phyloP scores from a whole-genome alignment of 2,888 invertebrate genomes.

The Eremobia ochroleuca region DNA sequence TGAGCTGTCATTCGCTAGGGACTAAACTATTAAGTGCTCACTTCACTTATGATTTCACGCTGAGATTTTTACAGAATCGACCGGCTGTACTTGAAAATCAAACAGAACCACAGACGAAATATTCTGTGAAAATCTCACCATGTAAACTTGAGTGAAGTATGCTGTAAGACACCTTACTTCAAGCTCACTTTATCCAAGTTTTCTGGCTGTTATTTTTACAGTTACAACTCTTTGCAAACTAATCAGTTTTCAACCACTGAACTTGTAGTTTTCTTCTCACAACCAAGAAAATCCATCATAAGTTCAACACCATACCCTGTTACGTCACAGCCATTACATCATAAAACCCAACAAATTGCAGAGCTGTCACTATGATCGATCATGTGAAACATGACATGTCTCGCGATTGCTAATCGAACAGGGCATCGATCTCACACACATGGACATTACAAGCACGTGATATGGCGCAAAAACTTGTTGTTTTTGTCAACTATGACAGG shows the following conservation, averaged over 20 bases:
- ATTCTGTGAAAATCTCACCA: not conserved
- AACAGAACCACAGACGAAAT: not conserved
- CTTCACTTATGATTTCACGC: too few relatives aligned
- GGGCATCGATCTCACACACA: slow-evolving; percentile 54
- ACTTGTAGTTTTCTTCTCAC: not conserved
- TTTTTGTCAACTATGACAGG: slow-evolving; percentile 42
- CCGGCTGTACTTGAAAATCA: not conserved
- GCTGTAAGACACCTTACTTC: not conserved
- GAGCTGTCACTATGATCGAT: slow-evolving; percentile 50
- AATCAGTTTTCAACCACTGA: not conserved
- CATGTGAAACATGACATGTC: slow-evolving; percentile 60
- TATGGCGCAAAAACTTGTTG: slow-evolving; percentile 50
- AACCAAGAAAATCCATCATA: not conserved
- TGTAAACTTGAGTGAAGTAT: not conserved
- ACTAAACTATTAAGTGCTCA: too few relatives aligned
- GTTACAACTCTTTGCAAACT: not conserved
- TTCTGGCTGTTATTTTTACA: too few relatives aligned
- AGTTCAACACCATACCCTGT: not conserved
- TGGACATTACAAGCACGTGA: slow-evolving; percentile 48
- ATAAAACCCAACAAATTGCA: slow-evolving; percentile 35
- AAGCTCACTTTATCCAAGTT: not conserved
- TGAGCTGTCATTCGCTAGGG: too few relatives aligned
- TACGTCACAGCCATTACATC: slow-evolving; percentile 34
- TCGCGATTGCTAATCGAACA: slow-evolving; percentile 49
- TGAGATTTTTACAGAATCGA: too few relatives aligned